phyloP scores from a whole-genome alignment of 2,797 vertebrate genomes.

The Neosilurus mollespiculum region DNA sequence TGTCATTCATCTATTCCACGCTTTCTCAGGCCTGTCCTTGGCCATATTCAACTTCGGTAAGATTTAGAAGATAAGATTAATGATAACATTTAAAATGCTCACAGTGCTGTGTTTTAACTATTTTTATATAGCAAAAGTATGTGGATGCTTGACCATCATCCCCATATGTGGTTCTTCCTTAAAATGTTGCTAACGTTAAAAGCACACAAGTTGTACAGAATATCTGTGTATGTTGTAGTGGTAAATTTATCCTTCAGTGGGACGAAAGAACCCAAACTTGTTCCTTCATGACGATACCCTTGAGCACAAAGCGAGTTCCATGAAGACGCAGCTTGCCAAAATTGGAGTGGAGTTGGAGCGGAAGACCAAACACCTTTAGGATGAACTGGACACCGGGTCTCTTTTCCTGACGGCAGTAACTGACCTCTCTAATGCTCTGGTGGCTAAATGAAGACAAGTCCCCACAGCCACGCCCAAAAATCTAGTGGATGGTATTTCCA shows the following conservation, averaged over 20 bases:
- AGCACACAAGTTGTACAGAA: neutral
- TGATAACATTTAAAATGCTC: neutral
- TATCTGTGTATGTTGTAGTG: neutral
- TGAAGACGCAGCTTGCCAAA: neutral
- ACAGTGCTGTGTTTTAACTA: neutral
- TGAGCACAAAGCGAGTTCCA: neutral
- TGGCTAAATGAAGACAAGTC: neutral
- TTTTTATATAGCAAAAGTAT: neutral
- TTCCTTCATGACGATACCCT: neutral
- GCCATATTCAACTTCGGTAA: conserved; percentile 98
- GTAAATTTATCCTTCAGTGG: neutral
- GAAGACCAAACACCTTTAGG: neutral
- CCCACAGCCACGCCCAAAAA: neutral
- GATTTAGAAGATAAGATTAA: conserved; percentile 47
- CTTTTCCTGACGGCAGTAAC: neutral
- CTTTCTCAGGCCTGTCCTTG: conserved; percentile 85
- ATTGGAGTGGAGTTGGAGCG: neutral
- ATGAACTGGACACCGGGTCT: neutral
- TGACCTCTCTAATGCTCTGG: neutral
- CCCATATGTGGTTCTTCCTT: neutral
- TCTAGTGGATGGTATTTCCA: neutral
- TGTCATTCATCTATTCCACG: conserved; percentile 88
- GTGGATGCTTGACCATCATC: neutral
- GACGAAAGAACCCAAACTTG: neutral
- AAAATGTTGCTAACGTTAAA: neutral